Evolutionary conservation across 92 coral and sea anemone species (phyloP).

Genomic region (Phenganax stokvisi): DNA sequence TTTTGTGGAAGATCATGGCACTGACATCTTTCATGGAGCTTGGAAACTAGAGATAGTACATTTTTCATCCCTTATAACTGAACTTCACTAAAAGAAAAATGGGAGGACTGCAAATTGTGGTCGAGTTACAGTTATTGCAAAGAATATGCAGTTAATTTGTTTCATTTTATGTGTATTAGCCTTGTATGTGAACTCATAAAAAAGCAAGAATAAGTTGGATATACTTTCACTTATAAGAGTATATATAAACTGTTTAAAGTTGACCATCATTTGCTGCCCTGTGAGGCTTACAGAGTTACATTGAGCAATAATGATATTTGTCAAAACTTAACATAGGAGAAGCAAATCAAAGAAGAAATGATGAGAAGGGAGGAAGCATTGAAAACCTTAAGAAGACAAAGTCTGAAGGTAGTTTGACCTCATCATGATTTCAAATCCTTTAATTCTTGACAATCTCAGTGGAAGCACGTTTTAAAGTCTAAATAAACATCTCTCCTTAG

Average conservation of each 20-base stretch:
- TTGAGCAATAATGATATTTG: neutral
- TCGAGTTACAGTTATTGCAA: neutral
- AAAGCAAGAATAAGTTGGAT: too few relatives aligned
- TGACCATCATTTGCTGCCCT: too few relatives aligned
- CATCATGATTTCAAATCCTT: neutral
- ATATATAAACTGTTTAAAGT: too few relatives aligned
- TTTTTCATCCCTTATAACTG: too few relatives aligned
- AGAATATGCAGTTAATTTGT: too few relatives aligned
- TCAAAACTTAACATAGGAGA: slow-evolving; percentile 49
- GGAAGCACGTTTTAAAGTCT: neutral
- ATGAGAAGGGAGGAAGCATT: slow-evolving; percentile 78
- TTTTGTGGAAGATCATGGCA: too few relatives aligned
- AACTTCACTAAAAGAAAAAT: too few relatives aligned
- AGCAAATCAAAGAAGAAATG: slow-evolving; percentile 78
- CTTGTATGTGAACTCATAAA: too few relatives aligned
- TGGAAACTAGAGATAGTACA: too few relatives aligned
- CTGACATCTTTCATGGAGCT: too few relatives aligned
- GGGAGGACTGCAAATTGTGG: neutral
- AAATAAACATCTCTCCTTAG: slow-evolving; percentile 1
- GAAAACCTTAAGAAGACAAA: slow-evolving; percentile 62
- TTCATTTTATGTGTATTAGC: too few relatives aligned
- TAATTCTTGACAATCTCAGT: neutral
- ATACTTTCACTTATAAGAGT: too few relatives aligned
- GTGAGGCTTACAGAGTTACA: neutral
- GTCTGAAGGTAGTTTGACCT: slow-evolving; percentile 21